phyloP scores from a whole-genome alignment of 2,797 vertebrate species.

The Ptychobarbus kaznakovi region DNA sequence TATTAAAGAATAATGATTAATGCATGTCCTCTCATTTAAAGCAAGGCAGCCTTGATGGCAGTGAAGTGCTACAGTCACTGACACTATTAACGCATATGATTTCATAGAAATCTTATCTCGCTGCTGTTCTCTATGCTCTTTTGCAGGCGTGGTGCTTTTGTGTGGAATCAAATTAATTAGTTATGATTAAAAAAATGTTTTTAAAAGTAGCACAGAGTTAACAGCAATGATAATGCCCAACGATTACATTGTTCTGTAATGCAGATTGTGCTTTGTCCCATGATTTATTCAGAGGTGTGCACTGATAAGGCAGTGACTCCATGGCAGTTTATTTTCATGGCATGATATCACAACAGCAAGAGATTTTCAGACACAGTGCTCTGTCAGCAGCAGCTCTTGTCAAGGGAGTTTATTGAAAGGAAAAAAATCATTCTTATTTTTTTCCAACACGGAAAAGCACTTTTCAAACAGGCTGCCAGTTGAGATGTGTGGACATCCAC shows the following conservation, averaged over 20 bases:
- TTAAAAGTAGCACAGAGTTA: conserved; percentile 11
- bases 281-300: conserved; percentile 35
- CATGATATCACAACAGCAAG: conserved; percentile 52
- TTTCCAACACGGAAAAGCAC: conserved; percentile 53
- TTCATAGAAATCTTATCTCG: conserved; percentile 57
- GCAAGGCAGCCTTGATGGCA: conserved; percentile 28
- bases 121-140: conserved; percentile 32
- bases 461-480: conserved; percentile 50
- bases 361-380: conserved; percentile 51
- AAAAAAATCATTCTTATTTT: conserved; percentile 36
- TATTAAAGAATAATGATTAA: conserved; percentile 75
- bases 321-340: conserved; percentile 42
- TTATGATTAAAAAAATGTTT: conserved; percentile 35
- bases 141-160: conserved; percentile 37
- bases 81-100: conserved; percentile 57
- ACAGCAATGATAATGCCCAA: conserved; percentile 23
- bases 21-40: conserved; percentile 63
- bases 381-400: conserved; percentile 39
- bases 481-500: conserved; percentile 48
- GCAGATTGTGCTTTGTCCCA: conserved; percentile 36
- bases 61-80: conserved; percentile 53
- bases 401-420: conserved; percentile 36
- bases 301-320: conserved; percentile 35
- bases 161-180: conserved; percentile 56
- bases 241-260: conserved; percentile 30